Evolutionary conservation across 37 sponge, comb jelly and placozoan species (phyloP).

Genomic region (Chondrosia reniformis): DNA sequence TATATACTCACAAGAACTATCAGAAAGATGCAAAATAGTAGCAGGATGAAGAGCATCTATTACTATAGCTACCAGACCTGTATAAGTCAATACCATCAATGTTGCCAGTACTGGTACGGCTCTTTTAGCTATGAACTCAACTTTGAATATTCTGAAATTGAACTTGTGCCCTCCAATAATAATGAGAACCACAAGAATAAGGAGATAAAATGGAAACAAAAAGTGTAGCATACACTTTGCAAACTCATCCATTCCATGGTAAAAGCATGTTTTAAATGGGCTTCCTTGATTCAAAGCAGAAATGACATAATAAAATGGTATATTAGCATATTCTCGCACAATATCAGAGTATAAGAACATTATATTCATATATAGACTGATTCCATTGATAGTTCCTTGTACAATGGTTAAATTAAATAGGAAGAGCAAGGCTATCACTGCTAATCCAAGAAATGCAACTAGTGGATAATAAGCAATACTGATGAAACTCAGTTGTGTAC

Average conservation of each 20-base stretch:
- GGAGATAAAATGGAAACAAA: slow-evolving; percentile 25
- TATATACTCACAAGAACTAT: too few species aligned
- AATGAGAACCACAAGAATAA: slow-evolving; percentile 28
- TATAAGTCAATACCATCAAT: slow-evolving; percentile 24
- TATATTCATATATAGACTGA: not conserved
- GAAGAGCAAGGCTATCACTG: not conserved
- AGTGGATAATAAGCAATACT: too few species aligned
- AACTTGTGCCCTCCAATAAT: slow-evolving; percentile 10
- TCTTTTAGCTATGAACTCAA: not conserved
- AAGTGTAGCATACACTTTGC: not conserved
- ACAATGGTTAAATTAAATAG: not conserved
- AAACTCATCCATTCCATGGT: not conserved
- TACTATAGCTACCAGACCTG: not conserved
- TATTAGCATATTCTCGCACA: not conserved
- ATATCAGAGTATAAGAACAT: not conserved
- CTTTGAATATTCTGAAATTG: not conserved
- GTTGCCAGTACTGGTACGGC: slow-evolving; percentile 40
- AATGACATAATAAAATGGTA: not conserved
- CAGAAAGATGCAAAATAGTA: not conserved
- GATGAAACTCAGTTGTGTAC: too few species aligned
- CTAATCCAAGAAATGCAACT: too few species aligned
- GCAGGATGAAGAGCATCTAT: not conserved
- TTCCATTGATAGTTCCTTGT: not conserved
- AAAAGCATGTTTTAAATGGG: not conserved
- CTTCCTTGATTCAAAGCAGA: not conserved